Conservation (phyloP, 2,797 vertebrate species). For the Falco naumanni region DNA sequence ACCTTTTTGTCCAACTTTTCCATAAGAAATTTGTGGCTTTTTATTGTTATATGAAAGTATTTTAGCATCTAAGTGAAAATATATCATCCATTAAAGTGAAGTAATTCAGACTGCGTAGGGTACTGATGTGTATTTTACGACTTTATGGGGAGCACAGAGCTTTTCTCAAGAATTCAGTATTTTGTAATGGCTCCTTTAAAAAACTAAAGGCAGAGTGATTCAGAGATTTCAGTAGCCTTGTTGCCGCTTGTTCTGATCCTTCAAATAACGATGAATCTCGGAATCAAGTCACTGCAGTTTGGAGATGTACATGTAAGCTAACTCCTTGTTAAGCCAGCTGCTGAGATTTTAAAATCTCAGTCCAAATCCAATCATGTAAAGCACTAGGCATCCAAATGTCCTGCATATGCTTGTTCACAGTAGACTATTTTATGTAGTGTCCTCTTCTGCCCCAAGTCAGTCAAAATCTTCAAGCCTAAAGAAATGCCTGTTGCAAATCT, state of each 20-base stretch:
- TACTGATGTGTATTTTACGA: slow-evolving; percentile 25
- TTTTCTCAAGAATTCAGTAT: neutral
- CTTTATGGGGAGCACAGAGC: slow-evolving; percentile 2
- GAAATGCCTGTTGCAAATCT: neutral
- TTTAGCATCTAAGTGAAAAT: slow-evolving; percentile 32
- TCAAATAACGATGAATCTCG: neutral
- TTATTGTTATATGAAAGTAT: neutral
- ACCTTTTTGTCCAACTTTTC: neutral
- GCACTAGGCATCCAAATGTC: neutral
- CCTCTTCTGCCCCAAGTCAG: neutral
- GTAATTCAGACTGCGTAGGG: neutral
- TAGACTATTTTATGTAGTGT: neutral
- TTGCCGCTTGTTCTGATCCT: neutral
- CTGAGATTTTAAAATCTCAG: neutral
- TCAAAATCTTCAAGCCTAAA: neutral
- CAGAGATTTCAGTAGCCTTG: neutral
- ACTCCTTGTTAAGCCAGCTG: neutral
- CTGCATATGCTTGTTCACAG: neutral
- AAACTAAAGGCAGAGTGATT: slow-evolving; percentile 6
- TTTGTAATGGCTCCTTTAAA: slow-evolving; percentile 43
- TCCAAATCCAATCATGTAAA: neutral
- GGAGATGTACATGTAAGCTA: neutral
- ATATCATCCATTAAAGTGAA: slow-evolving; percentile 35
- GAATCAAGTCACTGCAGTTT: neutral
- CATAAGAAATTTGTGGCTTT: neutral